A percentile compares a stretch with the other conserved stretches of the same genome.
Evolutionary conservation across 2,888 invertebrate species (phyloP).

Genomic region (Julus scandinavius): DNA sequence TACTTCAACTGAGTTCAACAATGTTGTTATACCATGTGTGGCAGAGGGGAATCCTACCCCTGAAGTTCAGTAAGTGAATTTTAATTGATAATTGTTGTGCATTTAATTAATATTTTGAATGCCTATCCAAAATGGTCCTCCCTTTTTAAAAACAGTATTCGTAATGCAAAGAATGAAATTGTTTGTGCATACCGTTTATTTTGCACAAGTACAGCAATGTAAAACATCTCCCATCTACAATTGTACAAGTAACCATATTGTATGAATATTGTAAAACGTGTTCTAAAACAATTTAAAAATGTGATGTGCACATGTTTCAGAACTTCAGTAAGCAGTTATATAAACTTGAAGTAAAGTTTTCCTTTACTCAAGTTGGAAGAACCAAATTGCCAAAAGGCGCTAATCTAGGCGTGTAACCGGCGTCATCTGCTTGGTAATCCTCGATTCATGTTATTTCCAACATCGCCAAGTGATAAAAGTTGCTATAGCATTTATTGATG

Average conservation of each 20-base stretch:
- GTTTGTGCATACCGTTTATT: too few species aligned
- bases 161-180: too few species aligned
- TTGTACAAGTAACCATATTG: too few species aligned
- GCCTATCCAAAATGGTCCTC: too few species aligned
- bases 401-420: neutral
- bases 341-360: neutral
- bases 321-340: too few species aligned
- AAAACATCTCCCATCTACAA: too few species aligned
- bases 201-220: too few species aligned
- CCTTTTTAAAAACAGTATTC: too few species aligned
- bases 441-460: neutral
- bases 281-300: too few species aligned
- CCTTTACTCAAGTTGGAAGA: neutral
- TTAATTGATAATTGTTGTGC: neutral
- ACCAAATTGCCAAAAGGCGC: neutral
- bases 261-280: neutral
- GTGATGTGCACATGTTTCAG: neutral
- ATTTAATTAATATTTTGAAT: too few species aligned
- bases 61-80: conserved; percentile 56
- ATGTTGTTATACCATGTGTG: conserved; percentile 57
- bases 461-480: neutral
- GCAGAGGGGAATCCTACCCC: conserved; percentile 58
- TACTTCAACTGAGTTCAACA: conserved; percentile 55
- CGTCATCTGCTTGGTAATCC: neutral
- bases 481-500: neutral